Percentiles rank a stretch among this genome's conserved stretches.
phyloP scores from a whole-genome alignment of 2,888 invertebrate genomes.

The Coenonympha glycerion region DNA sequence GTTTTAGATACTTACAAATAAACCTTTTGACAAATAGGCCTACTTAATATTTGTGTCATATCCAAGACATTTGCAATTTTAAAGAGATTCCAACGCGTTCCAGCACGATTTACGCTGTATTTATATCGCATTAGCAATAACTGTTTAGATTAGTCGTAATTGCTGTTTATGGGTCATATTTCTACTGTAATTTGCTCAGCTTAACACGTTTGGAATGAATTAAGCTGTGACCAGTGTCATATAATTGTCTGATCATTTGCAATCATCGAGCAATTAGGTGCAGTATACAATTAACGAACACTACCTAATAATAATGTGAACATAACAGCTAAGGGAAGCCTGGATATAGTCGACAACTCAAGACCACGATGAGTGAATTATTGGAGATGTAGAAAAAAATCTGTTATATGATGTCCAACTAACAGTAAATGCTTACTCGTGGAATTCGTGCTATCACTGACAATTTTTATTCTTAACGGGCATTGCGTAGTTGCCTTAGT shows the following conservation, averaged over 20 bases:
- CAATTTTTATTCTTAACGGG: too few relatives aligned
- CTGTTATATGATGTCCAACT: too few relatives aligned
- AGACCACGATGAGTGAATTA: too few relatives aligned
- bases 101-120: constrained; percentile 3
- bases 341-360: too few relatives aligned
- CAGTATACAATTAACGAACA: too few relatives aligned
- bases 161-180: constrained; percentile 16
- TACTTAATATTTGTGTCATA: constrained; percentile 3
- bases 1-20: background rate
- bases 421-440: too few relatives aligned
- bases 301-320: too few relatives aligned
- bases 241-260: constrained; percentile 5
- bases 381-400: too few relatives aligned
- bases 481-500: too few relatives aligned
- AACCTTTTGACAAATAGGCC: constrained; percentile 2
- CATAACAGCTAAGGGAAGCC: too few relatives aligned
- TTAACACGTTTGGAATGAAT: constrained; percentile 8
- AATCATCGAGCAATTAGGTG: too few relatives aligned
- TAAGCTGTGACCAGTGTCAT: background rate
- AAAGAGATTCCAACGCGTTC: constrained; percentile 9
- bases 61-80: constrained; percentile 9
- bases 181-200: constrained; percentile 7
- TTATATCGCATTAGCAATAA: constrained; percentile 17
- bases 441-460: too few relatives aligned
- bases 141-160: constrained; percentile 15